Evolutionary conservation across 2,113 vertebrate species (phyloP).

Genomic region (Microcebus tavaratra): DNA sequence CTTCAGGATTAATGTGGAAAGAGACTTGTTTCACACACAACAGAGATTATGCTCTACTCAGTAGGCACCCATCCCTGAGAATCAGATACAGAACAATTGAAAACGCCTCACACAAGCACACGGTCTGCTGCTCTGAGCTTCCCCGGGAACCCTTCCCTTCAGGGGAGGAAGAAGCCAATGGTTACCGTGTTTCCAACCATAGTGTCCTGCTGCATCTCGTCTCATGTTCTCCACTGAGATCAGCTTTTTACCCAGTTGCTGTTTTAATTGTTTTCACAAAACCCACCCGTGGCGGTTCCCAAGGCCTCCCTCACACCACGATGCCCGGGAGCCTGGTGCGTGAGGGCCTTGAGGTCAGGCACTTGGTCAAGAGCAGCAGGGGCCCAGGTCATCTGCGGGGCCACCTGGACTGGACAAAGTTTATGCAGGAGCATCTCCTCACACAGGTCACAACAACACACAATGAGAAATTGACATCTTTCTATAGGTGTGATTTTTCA

Average conservation of each 20-base stretch:
- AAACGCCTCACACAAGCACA: background rate
- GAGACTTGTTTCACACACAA: background rate
- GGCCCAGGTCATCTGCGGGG: slow-evolving; percentile 62
- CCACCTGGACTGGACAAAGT: slow-evolving; percentile 82
- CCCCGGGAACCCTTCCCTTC: slow-evolving; percentile 37
- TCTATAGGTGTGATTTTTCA: background rate
- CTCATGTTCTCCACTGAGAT: fast-evolving
- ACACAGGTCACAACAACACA: background rate
- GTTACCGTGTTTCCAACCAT: fast-evolving
- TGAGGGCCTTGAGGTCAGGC: slow-evolving; percentile 94
- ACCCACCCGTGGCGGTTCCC: fast-evolving
- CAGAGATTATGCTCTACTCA: slow-evolving; percentile 17
- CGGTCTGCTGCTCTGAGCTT: background rate
- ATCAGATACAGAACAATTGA: slow-evolving; percentile 69
- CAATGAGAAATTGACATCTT: background rate
- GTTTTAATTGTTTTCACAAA: background rate
- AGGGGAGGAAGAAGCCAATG: slow-evolving; percentile 8
- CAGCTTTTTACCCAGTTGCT: background rate
- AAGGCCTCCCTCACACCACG: background rate
- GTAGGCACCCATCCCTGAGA: slow-evolving; percentile 83
- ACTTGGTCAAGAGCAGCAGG: slow-evolving; percentile 94
- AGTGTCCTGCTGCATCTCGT: fast-evolving
- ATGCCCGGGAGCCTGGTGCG: slow-evolving; percentile 82
- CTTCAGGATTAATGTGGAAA: background rate
- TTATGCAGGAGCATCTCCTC: background rate